Percentiles rank a stretch among this genome's conserved stretches.
phyloP scores from a whole-genome alignment of 2,888 invertebrate genomes.

The Cataglyphis livida region DNA sequence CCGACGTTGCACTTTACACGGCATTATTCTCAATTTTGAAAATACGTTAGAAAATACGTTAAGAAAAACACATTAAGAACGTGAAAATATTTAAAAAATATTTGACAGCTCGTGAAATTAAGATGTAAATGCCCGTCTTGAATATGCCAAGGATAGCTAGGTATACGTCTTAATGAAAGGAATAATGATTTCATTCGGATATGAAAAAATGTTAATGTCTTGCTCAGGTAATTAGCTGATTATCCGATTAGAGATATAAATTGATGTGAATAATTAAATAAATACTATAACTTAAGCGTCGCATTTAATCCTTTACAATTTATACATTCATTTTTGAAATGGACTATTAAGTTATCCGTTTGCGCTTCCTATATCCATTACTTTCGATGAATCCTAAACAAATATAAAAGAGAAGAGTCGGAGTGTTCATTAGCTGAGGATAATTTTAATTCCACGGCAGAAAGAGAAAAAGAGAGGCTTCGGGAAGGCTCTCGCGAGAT shows the following conservation, averaged over 20 bases:
- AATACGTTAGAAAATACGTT: background rate
- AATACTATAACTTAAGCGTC: background rate
- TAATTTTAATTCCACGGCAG: constrained; percentile 59
- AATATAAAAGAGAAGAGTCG: constrained; percentile 22
- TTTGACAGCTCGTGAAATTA: background rate
- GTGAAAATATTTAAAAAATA: background rate
- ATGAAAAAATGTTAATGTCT: constrained; percentile 1
- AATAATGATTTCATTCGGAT: background rate
- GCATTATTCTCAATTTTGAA: background rate
- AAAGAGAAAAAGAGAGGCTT: background rate
- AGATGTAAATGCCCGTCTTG: background rate
- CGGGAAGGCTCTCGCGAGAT: constrained; percentile 62
- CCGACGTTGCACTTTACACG: constrained; percentile 15
- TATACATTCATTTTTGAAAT: constrained; percentile 7
- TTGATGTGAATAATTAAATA: background rate
- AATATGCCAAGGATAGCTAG: background rate
- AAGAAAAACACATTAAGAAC: background rate
- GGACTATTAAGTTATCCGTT: constrained; percentile 29
- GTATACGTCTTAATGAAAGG: background rate
- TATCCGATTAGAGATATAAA: background rate
- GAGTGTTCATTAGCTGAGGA: constrained; percentile 50
- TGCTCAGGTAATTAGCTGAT: background rate
- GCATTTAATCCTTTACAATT: constrained; percentile 3
- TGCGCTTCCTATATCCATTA: background rate
- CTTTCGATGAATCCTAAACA: constrained; percentile 20